Conservation (phyloP, 2,797 vertebrate genomes). For the Karalla daura region DNA sequence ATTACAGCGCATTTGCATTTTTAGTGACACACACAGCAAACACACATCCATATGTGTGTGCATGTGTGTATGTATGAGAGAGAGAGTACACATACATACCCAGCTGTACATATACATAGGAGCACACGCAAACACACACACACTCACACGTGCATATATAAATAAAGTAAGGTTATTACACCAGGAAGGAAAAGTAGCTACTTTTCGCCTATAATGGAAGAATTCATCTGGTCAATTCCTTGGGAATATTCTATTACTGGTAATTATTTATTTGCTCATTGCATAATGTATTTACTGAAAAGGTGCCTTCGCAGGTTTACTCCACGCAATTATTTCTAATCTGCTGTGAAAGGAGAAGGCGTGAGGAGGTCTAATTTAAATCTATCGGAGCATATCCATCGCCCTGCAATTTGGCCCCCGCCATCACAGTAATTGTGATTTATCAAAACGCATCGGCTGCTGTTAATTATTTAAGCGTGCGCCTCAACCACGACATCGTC, state of each 20-base stretch:
- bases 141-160: too few relatives aligned
- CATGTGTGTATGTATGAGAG: constrained; percentile 1
- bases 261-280: constrained; percentile 13
- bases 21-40: too few relatives aligned
- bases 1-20: constrained; percentile 59
- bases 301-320: constrained; percentile 50
- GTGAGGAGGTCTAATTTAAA: constrained; percentile 69
- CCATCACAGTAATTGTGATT: constrained; percentile 79
- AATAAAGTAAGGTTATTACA: constrained; percentile 20
- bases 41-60: not conserved
- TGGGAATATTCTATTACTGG: constrained; percentile 7
- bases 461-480: constrained; percentile 67
- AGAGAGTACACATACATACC: too few relatives aligned
- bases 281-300: constrained; percentile 54
- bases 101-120: too few relatives aligned
- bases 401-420: constrained; percentile 66
- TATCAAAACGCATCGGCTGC: constrained; percentile 63
- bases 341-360: constrained; percentile 66
- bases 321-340: constrained; percentile 69
- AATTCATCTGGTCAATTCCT: constrained; percentile 40
- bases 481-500: too few relatives aligned
- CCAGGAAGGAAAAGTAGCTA: not conserved
- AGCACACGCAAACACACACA: too few relatives aligned
- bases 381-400: constrained; percentile 68
- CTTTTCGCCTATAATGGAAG: constrained; percentile 28